Percentiles rank a stretch among this genome's conserved stretches.
Evolutionary conservation across 1,140 invertebrate genomes (phyloP).

Genomic region (Druon quercuslanigerum): DNA sequence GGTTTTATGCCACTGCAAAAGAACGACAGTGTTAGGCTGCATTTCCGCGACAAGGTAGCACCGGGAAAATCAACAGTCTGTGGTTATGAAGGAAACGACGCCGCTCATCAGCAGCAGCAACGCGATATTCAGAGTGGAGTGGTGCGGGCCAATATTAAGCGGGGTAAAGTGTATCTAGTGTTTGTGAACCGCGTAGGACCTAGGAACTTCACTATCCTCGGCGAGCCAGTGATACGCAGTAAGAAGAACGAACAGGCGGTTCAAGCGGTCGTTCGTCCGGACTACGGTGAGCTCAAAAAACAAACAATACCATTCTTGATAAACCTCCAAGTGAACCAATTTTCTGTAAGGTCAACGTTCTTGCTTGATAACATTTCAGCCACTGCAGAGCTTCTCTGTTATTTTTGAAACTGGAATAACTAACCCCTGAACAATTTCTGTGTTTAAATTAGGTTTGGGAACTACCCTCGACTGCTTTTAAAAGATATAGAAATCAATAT

Average conservation of each 20-base stretch:
- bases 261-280: constrained; percentile 77
- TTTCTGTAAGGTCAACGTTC: no score
- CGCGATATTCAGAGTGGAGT: constrained; percentile 69
- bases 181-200: constrained; percentile 81
- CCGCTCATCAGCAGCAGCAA: constrained; percentile 46
- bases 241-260: constrained; percentile 76
- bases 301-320: neutral
- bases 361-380: no score
- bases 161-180: constrained; percentile 80
- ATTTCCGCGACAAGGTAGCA: constrained; percentile 73
- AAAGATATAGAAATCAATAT: no score
- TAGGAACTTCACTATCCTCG: constrained; percentile 80
- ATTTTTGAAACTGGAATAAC: no score
- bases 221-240: constrained; percentile 77
- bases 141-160: constrained; percentile 78
- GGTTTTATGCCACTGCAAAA: constrained; percentile 74
- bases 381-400: no score
- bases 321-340: neutral
- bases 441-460: no score
- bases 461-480: no score
- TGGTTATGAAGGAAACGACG: constrained; percentile 52
- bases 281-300: constrained; percentile 76
- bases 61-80: constrained; percentile 69
- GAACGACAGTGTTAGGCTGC: constrained; percentile 75
- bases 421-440: no score